These are phyloP conservation scores for Aleiodes testaceus DNA, from an alignment of 2,888 invertebrate genomes.

Conservation along the genomic window DNA sequence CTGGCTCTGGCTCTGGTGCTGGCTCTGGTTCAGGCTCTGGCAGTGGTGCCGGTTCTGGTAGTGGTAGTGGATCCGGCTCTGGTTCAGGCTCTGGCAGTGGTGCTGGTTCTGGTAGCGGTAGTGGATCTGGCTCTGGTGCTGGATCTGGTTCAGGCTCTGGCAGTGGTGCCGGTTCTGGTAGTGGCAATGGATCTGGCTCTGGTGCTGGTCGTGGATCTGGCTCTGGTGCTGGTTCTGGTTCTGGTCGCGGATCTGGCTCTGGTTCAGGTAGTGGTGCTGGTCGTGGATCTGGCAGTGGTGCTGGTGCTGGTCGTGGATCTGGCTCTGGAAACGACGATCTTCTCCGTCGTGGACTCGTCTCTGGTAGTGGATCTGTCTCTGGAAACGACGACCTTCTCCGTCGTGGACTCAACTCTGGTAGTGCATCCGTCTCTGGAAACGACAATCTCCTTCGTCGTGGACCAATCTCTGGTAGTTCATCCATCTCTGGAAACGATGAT, in stretches of 20 bases:
- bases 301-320: neutral
- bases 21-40: neutral
- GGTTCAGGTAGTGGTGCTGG: neutral
- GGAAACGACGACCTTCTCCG: no score
- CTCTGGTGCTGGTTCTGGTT: neutral
- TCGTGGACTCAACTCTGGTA: no score
- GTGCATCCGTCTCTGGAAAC: no score
- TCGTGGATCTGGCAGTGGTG: neutral
- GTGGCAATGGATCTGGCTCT: no score
- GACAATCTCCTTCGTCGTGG: no score
- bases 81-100: neutral
- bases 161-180: neutral
- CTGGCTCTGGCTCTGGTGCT: neutral
- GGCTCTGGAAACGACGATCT: no score
- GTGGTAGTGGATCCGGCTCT: neutral
- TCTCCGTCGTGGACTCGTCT: no score
- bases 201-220: neutral
- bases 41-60: neutral
- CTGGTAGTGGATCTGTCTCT: no score
- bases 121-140: neutral
- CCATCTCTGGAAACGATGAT: no score
- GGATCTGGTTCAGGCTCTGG: neutral
- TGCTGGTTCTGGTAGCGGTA: neutral
- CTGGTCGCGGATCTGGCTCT: neutral
- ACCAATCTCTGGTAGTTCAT: no score